Conservation (phyloP, 2,797 vertebrate species). For the Peromyscus eremicus region DNA sequence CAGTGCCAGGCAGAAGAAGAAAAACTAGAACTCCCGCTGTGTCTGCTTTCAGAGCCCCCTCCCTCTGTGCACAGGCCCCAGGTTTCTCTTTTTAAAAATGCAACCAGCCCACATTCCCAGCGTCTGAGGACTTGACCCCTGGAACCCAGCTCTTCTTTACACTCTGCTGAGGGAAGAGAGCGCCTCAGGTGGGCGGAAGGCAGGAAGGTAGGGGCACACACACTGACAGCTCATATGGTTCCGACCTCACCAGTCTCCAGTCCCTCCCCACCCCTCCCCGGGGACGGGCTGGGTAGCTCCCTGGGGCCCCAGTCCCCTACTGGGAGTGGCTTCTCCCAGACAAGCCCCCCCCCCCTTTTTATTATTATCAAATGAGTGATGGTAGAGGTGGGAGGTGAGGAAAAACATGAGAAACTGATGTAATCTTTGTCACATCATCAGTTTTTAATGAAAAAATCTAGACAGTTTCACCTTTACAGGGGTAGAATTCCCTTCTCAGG, state of each 20-base stretch:
- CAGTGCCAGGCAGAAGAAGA: background rate
- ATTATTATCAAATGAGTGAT: background rate
- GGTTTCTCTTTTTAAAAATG: constrained; percentile 43
- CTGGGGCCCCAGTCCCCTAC: background rate
- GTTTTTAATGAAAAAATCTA: constrained; percentile 54
- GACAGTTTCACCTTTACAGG: background rate
- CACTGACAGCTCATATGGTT: accelerated
- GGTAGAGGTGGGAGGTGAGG: background rate
- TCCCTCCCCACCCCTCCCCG: background rate
- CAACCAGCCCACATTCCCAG: background rate
- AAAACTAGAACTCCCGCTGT: background rate
- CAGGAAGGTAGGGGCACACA: background rate
- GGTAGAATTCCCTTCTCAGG: background rate
- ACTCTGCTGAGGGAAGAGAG: background rate
- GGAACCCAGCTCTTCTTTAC: too few species aligned
- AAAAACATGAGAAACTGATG: constrained; percentile 3
- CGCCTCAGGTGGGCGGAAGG: background rate
- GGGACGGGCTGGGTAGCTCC: background rate
- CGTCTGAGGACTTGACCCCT: background rate
- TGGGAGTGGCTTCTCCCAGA: constrained; percentile 19
- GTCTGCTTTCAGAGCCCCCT: background rate
- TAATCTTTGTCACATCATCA: background rate
- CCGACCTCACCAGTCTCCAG: accelerated
- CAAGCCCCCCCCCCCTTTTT: background rate
- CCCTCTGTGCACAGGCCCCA: background rate